Conservation (phyloP, 2,113 vertebrate species). For the Cyphomyrus plagiostoma region DNA sequence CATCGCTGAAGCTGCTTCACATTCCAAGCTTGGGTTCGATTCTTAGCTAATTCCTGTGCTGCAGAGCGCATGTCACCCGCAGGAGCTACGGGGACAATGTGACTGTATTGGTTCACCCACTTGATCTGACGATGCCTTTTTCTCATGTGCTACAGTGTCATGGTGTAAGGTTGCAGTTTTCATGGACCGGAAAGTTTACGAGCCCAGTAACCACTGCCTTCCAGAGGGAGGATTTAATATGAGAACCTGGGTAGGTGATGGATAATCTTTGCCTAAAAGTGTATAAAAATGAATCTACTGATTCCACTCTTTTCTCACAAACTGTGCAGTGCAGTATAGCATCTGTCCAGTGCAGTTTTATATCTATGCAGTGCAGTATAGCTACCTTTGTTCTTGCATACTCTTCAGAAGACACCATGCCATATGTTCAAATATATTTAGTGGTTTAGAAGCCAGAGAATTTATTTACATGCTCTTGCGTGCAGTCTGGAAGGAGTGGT, state of each 20-base stretch:
- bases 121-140: slow-evolving; percentile 4
- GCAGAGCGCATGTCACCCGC: not conserved
- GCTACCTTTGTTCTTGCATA: not conserved
- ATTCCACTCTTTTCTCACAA: not conserved
- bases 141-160: slow-evolving; percentile 1
- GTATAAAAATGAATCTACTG: not conserved
- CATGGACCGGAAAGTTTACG: slow-evolving; percentile 16
- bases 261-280: not conserved
- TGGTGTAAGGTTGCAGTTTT: slow-evolving; percentile 17
- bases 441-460: not conserved
- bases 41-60: not conserved
- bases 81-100: not conserved
- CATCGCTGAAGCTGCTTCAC: not conserved
- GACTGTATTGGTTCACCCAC: not conserved
- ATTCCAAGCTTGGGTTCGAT: not conserved
- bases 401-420: not conserved
- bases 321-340: not conserved
- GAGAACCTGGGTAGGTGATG: slow-evolving; percentile 10
- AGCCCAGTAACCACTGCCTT: slow-evolving; percentile 14
- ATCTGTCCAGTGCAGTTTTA: not conserved
- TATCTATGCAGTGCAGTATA: not conserved
- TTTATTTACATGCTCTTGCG: not conserved
- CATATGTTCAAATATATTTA: not conserved
- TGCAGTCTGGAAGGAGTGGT: not conserved
- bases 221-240: slow-evolving; percentile 17